These are phyloP conservation scores for Phytoseiulus persimilis DNA, from an alignment of 2,888 invertebrate genomes.

Conservation along the genomic window DNA sequence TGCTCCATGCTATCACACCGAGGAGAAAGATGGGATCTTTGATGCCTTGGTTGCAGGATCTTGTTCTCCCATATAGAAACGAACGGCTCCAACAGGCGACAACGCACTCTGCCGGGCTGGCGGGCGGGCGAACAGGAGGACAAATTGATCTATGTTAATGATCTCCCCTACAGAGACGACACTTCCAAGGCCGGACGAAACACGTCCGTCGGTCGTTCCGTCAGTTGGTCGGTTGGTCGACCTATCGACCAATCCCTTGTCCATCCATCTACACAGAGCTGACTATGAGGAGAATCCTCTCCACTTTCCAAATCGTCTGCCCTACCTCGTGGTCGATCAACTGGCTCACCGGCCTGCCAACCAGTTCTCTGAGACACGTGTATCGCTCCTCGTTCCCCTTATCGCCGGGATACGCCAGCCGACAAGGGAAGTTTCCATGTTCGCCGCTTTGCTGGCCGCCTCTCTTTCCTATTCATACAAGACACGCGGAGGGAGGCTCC, in stretches of 20 bases:
- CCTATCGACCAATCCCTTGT: background rate
- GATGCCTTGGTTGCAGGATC: background rate
- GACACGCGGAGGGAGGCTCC: no score
- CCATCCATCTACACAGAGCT: background rate
- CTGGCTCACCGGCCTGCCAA: background rate
- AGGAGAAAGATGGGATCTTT: background rate
- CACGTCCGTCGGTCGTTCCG: background rate
- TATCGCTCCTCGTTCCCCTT: background rate
- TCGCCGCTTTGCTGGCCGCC: no score
- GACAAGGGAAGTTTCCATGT: no score
- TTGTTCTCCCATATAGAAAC: background rate
- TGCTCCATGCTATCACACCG: no score
- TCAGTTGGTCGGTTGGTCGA: background rate
- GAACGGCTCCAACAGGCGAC: background rate
- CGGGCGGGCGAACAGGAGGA: background rate
- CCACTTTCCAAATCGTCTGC: background rate
- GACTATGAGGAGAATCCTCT: background rate
- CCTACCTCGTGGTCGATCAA: background rate
- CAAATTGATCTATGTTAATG: conserved; percentile 39
- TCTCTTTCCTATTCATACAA: no score
- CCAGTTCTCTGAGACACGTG: background rate
- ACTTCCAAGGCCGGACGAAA: background rate
- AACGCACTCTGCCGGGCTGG: background rate
- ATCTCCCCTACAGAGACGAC: conserved; percentile 6
- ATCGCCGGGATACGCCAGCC: background rate